A percentile compares a stretch with the other conserved stretches of the same genome.
phyloP scores from a whole-genome alignment of 2,888 invertebrate genomes.

The Cosmopolites sordidus region DNA sequence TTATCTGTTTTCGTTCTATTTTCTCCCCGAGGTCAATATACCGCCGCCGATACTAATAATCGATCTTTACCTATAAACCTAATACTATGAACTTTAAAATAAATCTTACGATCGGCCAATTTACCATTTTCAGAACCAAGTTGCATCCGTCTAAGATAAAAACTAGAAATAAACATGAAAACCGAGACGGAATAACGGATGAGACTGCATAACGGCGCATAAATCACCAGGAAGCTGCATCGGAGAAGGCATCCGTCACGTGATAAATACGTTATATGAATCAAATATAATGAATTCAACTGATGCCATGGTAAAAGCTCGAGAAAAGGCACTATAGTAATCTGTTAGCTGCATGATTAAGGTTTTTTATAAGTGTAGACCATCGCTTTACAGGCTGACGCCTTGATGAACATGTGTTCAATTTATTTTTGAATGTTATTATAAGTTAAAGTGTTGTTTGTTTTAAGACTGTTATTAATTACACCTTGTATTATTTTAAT shows the following conservation, averaged over 20 bases:
- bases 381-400: neutral
- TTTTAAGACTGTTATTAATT: conserved; percentile 11
- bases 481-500: conserved; percentile 3
- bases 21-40: no score
- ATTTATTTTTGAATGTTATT: conserved; percentile 6
- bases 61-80: no score
- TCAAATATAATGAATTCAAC: conserved; percentile 15
- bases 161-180: neutral
- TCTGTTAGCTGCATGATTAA: conserved; percentile 1
- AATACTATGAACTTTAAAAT: no score
- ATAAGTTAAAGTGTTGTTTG: conserved; percentile 8
- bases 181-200: conserved; percentile 7
- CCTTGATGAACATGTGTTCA: conserved; percentile 8
- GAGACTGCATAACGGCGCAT: conserved; percentile 10
- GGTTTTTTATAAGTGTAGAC: conserved; percentile 1
- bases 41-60: no score
- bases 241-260: conserved; percentile 9
- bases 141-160: no score
- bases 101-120: no score
- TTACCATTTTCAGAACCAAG: no score
- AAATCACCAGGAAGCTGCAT: conserved; percentile 9
- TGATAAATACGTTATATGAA: conserved; percentile 16
- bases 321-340: conserved; percentile 4
- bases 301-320: conserved; percentile 10
- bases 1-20: no score